Base-by-base conservation (phyloP, 2,113 vertebrate genomes). In the Tor tambroides region DNA sequence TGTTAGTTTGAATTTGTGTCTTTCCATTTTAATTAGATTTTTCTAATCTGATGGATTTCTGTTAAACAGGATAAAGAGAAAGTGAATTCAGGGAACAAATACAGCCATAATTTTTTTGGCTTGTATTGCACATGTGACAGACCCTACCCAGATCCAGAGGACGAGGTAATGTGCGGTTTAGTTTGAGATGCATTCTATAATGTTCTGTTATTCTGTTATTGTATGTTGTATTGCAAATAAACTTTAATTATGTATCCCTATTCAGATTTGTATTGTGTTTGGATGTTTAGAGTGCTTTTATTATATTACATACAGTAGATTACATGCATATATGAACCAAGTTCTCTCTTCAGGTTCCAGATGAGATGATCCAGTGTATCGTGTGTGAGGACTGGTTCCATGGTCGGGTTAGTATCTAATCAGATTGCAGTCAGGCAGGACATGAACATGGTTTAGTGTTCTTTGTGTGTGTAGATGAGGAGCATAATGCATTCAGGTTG, bases 381-480 rank as follows among this genome's bases (percentile, higher is more conserved):
- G 94, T 97, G 74, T 99, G 98, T 94, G 98, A 99, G 94, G 98
- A 99, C 91, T 99, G 98, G 98, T 96, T 99, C 88, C 98, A 99
- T 38, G 97, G 97, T 90, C 95, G 98, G 96, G 98, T 99, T 94
- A 96, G 97, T 84, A 38, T 54, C 9, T 49, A 43, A 83, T 35
- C 23, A 72, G 2, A 61, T 56, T 80, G 11, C 4, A 5, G 49
- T 30, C 15, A 8, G 21, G 2, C 51, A 17, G n/a, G 49, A 38
- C 46, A 5, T 12, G 32, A 35, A 21, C 30, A 35, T 71, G 30
- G 7, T 35, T 43, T n/a, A 35, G 4, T 76, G 12, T 49, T 30
- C 12, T 77, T 17, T 19, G 41, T 51, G 23, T 78, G 46, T 54
- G 26, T 49, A 14, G 43, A 78, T 51, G 14, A 41, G 69, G 32